Base-by-base conservation (phyloP, 2,888 invertebrate species). In the Apantesis nais region DNA sequence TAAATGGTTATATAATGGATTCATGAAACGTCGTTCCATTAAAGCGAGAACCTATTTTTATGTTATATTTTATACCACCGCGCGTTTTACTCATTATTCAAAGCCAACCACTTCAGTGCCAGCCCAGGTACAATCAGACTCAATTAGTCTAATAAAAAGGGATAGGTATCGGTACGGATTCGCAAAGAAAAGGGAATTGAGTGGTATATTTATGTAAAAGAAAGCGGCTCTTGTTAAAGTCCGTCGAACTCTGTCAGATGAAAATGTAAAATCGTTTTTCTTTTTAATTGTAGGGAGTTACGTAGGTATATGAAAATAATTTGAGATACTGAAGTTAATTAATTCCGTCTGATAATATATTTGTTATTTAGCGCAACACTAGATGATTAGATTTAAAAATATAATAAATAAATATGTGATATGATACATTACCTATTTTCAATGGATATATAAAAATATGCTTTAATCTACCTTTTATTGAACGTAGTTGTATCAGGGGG, bases 161-260 rank as follows among this genome's bases (percentile, higher is more conserved):
- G 55, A 55, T 25, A n/a, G n/a, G n/a, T n/a, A 55, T 25, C n/a
- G 55, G 14, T 25, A 55, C 12, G 87, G 88, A 5, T 85, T 82
- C 39, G 85, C 77, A 3, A 80, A 72, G 62, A 83, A 79, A 70
- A 81, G 83, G 5, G 72, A 61, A 48, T n/a, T 70, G 68, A 68
- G 71, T 63, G 31, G 12, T 55, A n/a, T 41, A 19, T 62, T 55
- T 0, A 61, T 66, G 62, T 48, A 55, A 52, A 71, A 58, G 63
- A 74, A 52, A 52, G 9, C 48, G 22, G 9, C 48, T 9, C n/a
- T 52, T 8, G 22, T 48, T 48, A 52, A n/a, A 22, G n/a, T 48
- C 0, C 48, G 2, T n/a, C 2, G 9, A 52, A 52, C 48, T 52
- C n/a, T n/a, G 48, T 22, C n/a, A 11, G 11, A 19, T 48, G 5